Percentiles rank a stretch among this genome's conserved stretches.
Evolutionary conservation across 2,888 invertebrate species (phyloP).

Genomic region (Cerastis rubricosa): DNA sequence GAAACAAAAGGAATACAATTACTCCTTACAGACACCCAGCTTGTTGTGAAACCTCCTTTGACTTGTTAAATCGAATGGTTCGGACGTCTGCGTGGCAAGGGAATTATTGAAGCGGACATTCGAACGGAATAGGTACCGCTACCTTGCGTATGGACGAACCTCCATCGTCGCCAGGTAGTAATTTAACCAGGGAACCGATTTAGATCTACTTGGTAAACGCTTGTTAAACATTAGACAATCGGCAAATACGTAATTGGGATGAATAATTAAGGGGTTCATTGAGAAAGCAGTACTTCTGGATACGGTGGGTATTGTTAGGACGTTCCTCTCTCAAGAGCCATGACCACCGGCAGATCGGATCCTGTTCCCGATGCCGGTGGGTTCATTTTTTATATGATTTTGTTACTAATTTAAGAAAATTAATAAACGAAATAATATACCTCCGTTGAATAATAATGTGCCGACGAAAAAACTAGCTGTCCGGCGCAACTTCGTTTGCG

Average conservation of each 20-base stretch:
- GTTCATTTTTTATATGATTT: no score
- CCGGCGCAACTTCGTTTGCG: no score
- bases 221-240: conserved; percentile 46
- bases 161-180: conserved; percentile 11
- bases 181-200: conserved; percentile 4
- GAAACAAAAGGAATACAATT: conserved; percentile 37
- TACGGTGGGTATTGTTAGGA: no score
- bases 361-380: no score
- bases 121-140: conserved; percentile 25
- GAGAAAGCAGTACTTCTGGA: no score
- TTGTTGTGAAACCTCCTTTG: conserved; percentile 43
- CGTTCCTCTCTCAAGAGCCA: no score
- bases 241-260: not conserved
- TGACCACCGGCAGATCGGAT: no score
- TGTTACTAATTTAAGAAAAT: no score
- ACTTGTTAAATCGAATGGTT: conserved; percentile 57
- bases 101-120: conserved; percentile 59
- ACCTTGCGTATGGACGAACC: not conserved
- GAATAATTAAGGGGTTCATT: no score
- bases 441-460: no score
- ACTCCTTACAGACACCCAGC: conserved; percentile 5
- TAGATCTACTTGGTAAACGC: conserved; percentile 9
- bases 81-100: conserved; percentile 52
- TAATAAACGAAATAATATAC: no score
- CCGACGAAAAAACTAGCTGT: no score